A percentile compares a stretch with the other conserved stretches of the same genome.
phyloP scores from a whole-genome alignment of 2,113 vertebrate species.

The Nanorana parkeri region DNA sequence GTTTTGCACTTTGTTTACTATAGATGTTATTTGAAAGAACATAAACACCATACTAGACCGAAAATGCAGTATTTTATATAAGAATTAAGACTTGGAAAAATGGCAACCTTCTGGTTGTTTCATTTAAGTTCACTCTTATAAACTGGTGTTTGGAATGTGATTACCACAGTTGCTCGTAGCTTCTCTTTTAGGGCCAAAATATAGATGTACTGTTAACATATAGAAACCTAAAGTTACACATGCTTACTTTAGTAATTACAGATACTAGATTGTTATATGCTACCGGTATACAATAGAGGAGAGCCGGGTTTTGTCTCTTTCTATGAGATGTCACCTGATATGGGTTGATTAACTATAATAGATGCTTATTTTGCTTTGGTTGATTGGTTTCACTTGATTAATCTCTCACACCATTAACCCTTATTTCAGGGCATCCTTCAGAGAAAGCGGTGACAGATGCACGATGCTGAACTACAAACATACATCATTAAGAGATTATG shows the following conservation, averaged over 20 bases:
- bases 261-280: neutral
- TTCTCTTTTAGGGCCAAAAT: too few relatives aligned
- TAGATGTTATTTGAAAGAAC: too few relatives aligned
- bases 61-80: too few relatives aligned
- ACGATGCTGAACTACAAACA: constrained; percentile 57
- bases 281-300: neutral
- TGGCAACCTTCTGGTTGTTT: too few relatives aligned
- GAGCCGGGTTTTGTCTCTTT: neutral
- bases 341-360: constrained; percentile 38
- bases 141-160: too few relatives aligned
- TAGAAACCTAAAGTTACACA: neutral
- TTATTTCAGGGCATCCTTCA: constrained; percentile 47
- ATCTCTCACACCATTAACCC: constrained; percentile 53
- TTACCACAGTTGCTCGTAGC: too few relatives aligned
- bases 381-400: constrained; percentile 54
- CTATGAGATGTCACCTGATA: constrained; percentile 34
- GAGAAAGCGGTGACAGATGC: constrained; percentile 55
- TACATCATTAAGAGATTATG: constrained; percentile 54
- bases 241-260: neutral
- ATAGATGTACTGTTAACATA: neutral
- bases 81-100: too few relatives aligned
- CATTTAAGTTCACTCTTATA: too few relatives aligned
- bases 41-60: too few relatives aligned
- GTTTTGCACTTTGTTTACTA: too few relatives aligned
- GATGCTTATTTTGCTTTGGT: constrained; percentile 52